A percentile compares a stretch with the other conserved stretches of the same genome.
Evolutionary conservation across 1,140 invertebrate genomes (phyloP).

Genomic region (Camponotus pennsylvanicus): DNA sequence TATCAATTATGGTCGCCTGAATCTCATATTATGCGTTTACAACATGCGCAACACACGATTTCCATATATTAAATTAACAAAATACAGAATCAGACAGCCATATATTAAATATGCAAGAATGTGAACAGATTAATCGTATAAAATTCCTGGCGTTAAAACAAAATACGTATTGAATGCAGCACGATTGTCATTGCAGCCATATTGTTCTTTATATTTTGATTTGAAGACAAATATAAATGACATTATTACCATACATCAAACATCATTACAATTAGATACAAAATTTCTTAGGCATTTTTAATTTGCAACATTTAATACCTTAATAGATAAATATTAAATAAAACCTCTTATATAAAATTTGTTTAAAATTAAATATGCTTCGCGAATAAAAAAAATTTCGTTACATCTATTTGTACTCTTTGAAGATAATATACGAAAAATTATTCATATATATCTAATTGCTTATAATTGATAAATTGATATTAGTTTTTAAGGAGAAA

Average conservation of each 20-base stretch:
- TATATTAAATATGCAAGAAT: conserved; percentile 18
- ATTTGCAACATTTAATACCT: conserved; percentile 16
- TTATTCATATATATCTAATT: conserved; percentile 36
- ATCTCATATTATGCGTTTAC: conserved; percentile 41
- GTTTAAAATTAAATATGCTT: conserved; percentile 9
- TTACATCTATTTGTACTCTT: conserved; percentile 1
- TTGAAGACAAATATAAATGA: conserved; percentile 22
- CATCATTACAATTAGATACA: not conserved
- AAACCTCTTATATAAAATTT: not conserved
- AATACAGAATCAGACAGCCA: conserved; percentile 3
- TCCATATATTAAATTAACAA: conserved; percentile 3
- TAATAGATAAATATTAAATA: not conserved
- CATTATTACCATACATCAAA: conserved; percentile 21
- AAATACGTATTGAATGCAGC: conserved; percentile 2
- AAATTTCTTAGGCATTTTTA: not conserved
- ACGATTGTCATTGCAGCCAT: conserved; percentile 30
- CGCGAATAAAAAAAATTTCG: conserved; percentile 17
- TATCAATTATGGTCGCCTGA: conserved; percentile 15
- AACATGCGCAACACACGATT: not conserved
- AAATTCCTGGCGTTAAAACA: conserved; percentile 1
- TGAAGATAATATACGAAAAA: conserved; percentile 18
- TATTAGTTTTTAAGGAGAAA: conserved; percentile 43
- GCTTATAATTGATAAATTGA: conserved; percentile 41
- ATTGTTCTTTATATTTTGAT: conserved; percentile 35
- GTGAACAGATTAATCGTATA: conserved; percentile 10